Base-by-base conservation (phyloP, 2,797 vertebrate genomes). In the Molossus alvarezi region DNA sequence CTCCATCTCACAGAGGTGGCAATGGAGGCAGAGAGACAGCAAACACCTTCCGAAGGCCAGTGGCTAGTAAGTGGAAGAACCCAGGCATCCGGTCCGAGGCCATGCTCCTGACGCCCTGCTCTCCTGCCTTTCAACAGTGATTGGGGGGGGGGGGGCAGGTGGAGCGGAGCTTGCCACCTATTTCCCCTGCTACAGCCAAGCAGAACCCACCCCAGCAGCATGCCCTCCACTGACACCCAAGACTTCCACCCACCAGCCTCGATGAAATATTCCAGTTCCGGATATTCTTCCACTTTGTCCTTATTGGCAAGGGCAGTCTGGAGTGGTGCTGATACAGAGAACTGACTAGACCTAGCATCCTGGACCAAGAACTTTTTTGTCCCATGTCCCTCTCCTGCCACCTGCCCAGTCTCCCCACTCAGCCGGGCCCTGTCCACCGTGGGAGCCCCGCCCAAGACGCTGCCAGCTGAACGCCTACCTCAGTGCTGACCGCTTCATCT, bases 401-500 rank as follows among this genome's bases (percentile, higher is more conserved):
- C 15, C 79, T 45, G 29, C 76, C 69, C 29, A 62, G 37, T 17
- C 23, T n/a, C n/a, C 51, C 51, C 8, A 1, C n/a, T 12, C 29
- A 14, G 45, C 45, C 11, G 62, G 45, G 73, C 18, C 37, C 71
- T 3, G 1, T 37, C 29, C 77, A 27, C 41, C 0, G 1, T 5
- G 23, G 11, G 73, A n/a, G 71, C 75, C 25, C 11, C 3, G 29
- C 37, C 64, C 1, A 0, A 41, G 72, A 8, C 25, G 7, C 55
- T 33, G 3, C 18, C 18, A 88, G 86, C 88, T 73, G 8, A 13
- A 48, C 29, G 73, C 97, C 98, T 98, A 99, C 99, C 99, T 99
- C 99, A 0, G 99, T 99, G 95, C 99, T 99, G 97, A 99, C 99
- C 1, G 99, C 99, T 97, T 99, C 99, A 97, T 99, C 99, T 60